Evolutionary conservation across 2,113 vertebrate genomes (phyloP).

Genomic region (Hyperopisus bebe): DNA sequence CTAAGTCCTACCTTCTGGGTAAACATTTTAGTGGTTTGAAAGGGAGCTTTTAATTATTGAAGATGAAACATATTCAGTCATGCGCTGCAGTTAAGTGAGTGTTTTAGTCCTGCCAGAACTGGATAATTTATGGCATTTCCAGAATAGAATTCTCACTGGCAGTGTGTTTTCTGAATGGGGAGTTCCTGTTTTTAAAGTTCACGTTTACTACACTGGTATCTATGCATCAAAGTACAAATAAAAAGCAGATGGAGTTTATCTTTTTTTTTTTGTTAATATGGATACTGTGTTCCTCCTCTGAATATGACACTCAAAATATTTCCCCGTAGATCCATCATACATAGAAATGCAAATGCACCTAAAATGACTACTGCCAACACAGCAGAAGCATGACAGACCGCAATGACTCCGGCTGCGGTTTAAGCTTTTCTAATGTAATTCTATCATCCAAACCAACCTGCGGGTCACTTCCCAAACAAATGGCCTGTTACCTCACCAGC

Average conservation of each 20-base stretch:
- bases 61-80: background rate
- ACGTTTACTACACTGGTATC: background rate
- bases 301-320: background rate
- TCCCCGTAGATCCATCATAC: background rate
- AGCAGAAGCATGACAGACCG: background rate
- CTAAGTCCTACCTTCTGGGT: background rate
- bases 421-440: slow-evolving; percentile 2
- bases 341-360: background rate
- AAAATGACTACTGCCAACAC: background rate
- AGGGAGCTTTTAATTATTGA: slow-evolving; percentile 16
- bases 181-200: background rate
- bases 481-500: background rate
- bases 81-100: slow-evolving; percentile 1
- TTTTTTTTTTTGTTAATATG: background rate
- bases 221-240: background rate
- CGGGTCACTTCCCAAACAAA: background rate
- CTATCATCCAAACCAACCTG: background rate
- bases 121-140: slow-evolving; percentile 1
- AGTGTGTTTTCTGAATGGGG: background rate
- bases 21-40: slow-evolving; percentile 8
- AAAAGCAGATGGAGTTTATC: background rate
- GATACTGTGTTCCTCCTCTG: background rate
- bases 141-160: background rate
- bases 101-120: background rate
- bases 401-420: background rate